Evolutionary conservation across 2,113 vertebrate genomes (phyloP).

Genomic region (Hemichromis elongatus): DNA sequence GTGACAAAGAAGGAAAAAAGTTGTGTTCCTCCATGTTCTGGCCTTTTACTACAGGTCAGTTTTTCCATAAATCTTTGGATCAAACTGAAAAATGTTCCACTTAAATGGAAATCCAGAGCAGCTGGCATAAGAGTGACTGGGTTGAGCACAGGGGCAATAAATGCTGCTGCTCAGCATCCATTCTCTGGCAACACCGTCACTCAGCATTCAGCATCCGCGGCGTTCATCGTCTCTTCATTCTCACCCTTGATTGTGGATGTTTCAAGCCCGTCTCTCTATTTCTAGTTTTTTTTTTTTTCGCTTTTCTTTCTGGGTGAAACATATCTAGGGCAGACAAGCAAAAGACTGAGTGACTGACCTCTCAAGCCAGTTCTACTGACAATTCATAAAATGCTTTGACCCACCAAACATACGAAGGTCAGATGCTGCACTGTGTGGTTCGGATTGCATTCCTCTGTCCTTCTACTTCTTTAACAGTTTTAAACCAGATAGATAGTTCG

Average conservation of each 20-base stretch:
- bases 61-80: not conserved
- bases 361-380: not conserved
- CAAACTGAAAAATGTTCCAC: not conserved
- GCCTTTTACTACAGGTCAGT: not conserved
- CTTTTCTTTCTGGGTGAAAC: not conserved
- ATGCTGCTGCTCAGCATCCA: not conserved
- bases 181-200: not conserved
- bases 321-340: not conserved
- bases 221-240: not conserved
- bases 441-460: not conserved
- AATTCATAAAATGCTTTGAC: not conserved
- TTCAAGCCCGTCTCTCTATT: not conserved
- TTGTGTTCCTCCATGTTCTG: not conserved
- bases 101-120: not conserved
- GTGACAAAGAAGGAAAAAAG: not conserved
- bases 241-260: not conserved
- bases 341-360: not conserved
- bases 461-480: not conserved
- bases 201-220: not conserved
- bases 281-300: accelerated
- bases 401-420: not conserved
- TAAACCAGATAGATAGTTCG: not conserved
- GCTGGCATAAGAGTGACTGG: not conserved
- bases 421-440: not conserved
- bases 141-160: not conserved